Evolutionary conservation across 2,113 vertebrate species (phyloP).

Genomic region (Mobula hypostoma): DNA sequence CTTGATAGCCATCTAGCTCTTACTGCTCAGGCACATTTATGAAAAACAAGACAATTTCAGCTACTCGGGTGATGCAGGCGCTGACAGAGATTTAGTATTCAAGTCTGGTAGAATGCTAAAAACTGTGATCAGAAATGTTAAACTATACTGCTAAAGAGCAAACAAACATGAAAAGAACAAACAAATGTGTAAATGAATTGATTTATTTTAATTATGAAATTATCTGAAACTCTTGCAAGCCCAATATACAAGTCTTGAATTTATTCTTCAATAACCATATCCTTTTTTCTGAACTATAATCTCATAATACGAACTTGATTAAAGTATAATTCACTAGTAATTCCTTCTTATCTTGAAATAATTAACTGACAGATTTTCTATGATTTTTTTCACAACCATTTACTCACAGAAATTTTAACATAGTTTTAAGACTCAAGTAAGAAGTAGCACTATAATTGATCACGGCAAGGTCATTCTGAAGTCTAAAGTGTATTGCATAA

Average conservation of each 20-base stretch:
- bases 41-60: not conserved
- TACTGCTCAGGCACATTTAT: not conserved
- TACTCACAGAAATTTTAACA: constrained; percentile 35
- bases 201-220: not conserved
- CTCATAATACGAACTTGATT: not conserved
- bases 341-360: constrained; percentile 8
- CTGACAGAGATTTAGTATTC: not conserved
- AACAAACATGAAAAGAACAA: not conserved
- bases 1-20: not conserved
- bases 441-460: not conserved
- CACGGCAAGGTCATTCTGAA: not conserved
- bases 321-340: constrained; percentile 26
- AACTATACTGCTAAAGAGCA: not conserved
- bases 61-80: not conserved
- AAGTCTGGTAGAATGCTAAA: not conserved
- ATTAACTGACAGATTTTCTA: constrained; percentile 10
- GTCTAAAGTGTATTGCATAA: not conserved
- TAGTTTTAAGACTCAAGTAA: accelerated
- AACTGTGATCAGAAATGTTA: not conserved
- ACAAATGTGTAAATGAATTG: not conserved
- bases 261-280: not conserved
- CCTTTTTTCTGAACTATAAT: not conserved
- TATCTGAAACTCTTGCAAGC: not conserved
- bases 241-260: not conserved
- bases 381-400: not conserved